Conservation (phyloP, 2,888 invertebrate species). For the Notodonta ziczac region DNA sequence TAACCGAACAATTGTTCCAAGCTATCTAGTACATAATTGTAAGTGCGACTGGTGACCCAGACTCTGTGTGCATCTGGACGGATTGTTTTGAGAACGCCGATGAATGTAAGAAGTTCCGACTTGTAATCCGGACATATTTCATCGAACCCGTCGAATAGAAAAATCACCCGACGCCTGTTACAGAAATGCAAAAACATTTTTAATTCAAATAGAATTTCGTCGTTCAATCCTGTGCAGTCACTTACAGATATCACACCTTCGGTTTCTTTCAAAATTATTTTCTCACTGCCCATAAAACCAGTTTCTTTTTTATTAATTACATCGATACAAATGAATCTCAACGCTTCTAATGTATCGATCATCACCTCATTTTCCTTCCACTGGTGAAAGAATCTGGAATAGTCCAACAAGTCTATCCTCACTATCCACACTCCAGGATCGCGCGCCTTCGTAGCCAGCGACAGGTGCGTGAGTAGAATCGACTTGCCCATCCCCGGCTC, state of each 20-base stretch:
- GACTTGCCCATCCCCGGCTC: constrained; percentile 19
- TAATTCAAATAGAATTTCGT: not conserved
- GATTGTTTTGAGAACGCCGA: not conserved
- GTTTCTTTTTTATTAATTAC: not conserved
- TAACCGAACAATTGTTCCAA: constrained; percentile 10
- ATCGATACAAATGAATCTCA: constrained; percentile 12
- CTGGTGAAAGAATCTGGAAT: constrained; percentile 13
- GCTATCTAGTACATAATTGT: constrained; percentile 9
- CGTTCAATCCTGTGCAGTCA: not conserved
- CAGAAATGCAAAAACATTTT: constrained; percentile 7
- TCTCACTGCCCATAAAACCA: not conserved
- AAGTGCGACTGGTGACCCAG: constrained; percentile 11
- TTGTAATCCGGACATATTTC: constrained; percentile 17
- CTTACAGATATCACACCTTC: not conserved
- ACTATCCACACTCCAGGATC: constrained; percentile 16
- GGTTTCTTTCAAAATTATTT: not conserved
- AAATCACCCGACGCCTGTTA: constrained; percentile 8
- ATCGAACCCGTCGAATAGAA: constrained; percentile 17
- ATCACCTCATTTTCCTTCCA: constrained; percentile 10
- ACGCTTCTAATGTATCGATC: constrained; percentile 6
- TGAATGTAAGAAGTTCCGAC: constrained; percentile 3
- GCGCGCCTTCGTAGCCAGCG: constrained; percentile 11
- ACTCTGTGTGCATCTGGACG: not conserved
- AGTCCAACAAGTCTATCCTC: constrained; percentile 12
- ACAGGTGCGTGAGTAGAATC: constrained; percentile 12